Base-by-base conservation (phyloP, 2,113 vertebrate species). In the Sebastes fasciatus region DNA sequence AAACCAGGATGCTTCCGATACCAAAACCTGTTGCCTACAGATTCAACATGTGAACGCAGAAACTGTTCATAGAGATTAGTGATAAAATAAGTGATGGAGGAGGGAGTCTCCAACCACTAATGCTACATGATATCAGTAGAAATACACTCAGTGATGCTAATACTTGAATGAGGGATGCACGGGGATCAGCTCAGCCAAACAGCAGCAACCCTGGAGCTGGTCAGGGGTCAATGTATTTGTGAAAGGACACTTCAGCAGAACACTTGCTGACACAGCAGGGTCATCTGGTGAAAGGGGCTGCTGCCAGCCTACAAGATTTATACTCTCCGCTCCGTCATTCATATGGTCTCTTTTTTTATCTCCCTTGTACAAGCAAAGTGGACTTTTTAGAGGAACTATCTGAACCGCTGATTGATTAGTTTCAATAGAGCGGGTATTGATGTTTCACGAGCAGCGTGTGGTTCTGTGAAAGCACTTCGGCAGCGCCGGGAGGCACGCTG, bases 371-470 rank as follows among this genome's bases (percentile, higher is more conserved):
- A 40, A 64, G 76, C 77, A 48, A 46, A 88, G 76, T 68, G 0
- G 86, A 73, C 77, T n/a, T 86, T 86, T 84, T 13, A 73, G 65
- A 70, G 71, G 67, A 83, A 58, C 7, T 21, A 3, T 40, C 72
- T 46, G 74, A 76, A 65, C 49, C 45, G 78, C 54, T 83, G 86
- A 90, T 89, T 87, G 89, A 89, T 91, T 86, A 10, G 60, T 80
- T 88, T 90, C 75, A 85, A 58, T 72, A 40, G 85, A 58, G 79
- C 4, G 19, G 40, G 70, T 78, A 68, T 77, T 88, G 88, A 89
- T 85, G 86, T 81, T 84, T 79, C 45, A 54, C 1, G 78, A 78
- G 86, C 61, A 34, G 77, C 60, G 14, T 2, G 57, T 4, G 60
- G 43, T 70, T 79, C 73, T 67, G 79, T 83, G 66, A 81, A 86